Percentiles rank a stretch among this genome's conserved stretches.
phyloP scores from a whole-genome alignment of 2,888 invertebrate species.

The Prosapia bicincta region DNA sequence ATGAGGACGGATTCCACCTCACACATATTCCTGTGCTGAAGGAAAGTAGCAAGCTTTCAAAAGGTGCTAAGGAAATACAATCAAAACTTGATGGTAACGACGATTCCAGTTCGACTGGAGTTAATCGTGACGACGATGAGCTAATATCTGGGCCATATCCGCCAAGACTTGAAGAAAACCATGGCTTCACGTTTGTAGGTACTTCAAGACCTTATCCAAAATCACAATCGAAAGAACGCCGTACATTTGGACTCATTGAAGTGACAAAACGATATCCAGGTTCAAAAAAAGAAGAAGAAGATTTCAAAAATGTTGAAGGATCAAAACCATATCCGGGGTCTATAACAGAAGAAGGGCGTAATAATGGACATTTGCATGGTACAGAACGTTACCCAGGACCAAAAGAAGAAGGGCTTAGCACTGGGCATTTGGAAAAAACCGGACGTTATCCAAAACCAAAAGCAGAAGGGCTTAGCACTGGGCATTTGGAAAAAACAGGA shows the following conservation, averaged over 20 bases:
- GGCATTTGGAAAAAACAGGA: background rate
- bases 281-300: background rate
- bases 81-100: background rate
- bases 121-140: background rate
- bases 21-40: background rate
- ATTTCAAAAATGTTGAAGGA: background rate
- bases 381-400: background rate
- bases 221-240: background rate
- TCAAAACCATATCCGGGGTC: background rate
- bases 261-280: background rate
- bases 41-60: background rate
- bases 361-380: background rate
- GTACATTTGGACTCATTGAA: background rate
- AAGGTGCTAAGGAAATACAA: background rate
- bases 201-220: background rate
- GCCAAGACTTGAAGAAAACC: background rate
- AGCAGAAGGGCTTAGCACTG: no score
- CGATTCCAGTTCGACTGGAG: background rate
- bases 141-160: background rate
- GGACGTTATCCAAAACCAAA: background rate
- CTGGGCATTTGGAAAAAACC: background rate
- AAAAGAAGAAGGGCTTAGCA: background rate
- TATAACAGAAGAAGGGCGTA: background rate
- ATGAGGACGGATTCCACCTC: background rate
- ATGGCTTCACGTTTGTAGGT: background rate